A percentile compares a stretch with the other conserved stretches of the same genome.
phyloP scores from a whole-genome alignment of 1,140 invertebrate genomes.

The Triops longicaudatus region DNA sequence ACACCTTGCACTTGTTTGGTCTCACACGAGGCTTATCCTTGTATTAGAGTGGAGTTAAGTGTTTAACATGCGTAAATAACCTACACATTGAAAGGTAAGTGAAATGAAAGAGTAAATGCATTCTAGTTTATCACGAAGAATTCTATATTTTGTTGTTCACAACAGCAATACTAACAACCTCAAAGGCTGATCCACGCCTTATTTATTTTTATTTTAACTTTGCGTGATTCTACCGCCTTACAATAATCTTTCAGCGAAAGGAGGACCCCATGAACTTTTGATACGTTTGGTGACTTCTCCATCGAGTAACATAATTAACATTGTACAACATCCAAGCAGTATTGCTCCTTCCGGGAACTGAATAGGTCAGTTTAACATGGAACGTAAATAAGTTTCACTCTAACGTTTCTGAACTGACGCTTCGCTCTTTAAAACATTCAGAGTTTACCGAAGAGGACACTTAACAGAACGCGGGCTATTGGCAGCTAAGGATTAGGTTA shows the following conservation, averaged over 20 bases:
- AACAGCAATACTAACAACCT: slow-evolving; percentile 12
- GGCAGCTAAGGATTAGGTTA: not conserved
- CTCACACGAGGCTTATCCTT: too few species aligned
- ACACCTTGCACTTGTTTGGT: too few species aligned
- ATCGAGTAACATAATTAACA: not conserved
- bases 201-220: not conserved
- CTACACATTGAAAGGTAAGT: too few species aligned
- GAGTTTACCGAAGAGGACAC: too few species aligned
- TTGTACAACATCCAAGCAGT: slow-evolving; percentile 11
- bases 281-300: not conserved
- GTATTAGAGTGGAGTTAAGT: too few species aligned
- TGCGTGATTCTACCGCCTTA: not conserved
- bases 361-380: not conserved
- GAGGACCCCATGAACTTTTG: not conserved
- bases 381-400: not conserved
- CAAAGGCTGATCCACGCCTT: not conserved
- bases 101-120: not conserved
- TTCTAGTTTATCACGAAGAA: not conserved
- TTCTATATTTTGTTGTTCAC: not conserved
- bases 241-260: not conserved
- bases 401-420: not conserved
- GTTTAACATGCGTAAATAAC: too few species aligned
- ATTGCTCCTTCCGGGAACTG: not conserved
- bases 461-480: not conserved
- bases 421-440: not conserved